Base-by-base conservation (phyloP, 1,140 invertebrate species). In the Drosophila melanica region DNA sequence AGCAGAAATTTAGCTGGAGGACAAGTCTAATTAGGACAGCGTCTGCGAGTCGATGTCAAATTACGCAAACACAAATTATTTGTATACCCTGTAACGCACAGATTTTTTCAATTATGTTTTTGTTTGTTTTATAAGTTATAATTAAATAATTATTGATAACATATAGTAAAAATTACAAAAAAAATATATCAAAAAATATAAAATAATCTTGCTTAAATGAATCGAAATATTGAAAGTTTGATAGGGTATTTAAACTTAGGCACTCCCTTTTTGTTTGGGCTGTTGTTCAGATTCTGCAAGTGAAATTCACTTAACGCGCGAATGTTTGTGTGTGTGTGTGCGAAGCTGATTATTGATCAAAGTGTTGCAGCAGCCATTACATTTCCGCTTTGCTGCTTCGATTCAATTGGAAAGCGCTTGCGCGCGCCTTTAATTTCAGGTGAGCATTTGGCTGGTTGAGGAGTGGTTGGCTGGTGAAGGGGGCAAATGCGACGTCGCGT, bases 341-440 rank as follows among this genome's bases (percentile, higher is more conserved):
- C 27, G 9, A 18, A 33, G 18, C 63, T 59, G 69, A 59, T 72
- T 73, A 87, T 89, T 87, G 84, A 89, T 87, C 84, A 58, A 82
- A 82, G 71, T 68, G 64, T 67, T 81, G 74, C 79, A 70, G 82
- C 50, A 82, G 57, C 82, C 82, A 89, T 81, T 87, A 82, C 71
- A 69, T 89, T 87, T 89, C 79, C 84, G 84, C 76, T 89, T 76
- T 87, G 57, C 55, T 81, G 78, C 70, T 69, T 76, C 81, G 68
- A 57, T 86, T 75, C 79, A 79, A 89, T 89, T 87, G 84, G 84
- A 87, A 87, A 86, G 82, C 82, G 60, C 62, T 63, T 51, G 74
- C 76, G 66, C 39, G 44, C 71, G 41, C 35, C 71, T 69, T 68
- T 71, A 75, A 78, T 77, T 86, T 86, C 44, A 86, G 75, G 65